Evolutionary conservation across 2,797 vertebrate genomes (phyloP).

Genomic region (Picus viridis): DNA sequence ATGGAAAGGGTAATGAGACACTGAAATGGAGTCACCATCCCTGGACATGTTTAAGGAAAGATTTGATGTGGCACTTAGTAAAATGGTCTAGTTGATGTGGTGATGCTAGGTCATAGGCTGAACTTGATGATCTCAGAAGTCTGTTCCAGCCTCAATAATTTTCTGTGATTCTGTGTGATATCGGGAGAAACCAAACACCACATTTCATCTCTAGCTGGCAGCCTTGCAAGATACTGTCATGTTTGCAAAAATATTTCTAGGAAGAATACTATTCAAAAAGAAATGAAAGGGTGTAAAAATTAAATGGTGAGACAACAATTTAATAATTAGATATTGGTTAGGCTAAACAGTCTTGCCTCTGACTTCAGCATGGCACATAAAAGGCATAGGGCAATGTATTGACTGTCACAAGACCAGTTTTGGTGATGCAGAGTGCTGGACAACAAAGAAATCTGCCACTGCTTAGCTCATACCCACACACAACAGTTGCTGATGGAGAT

Average conservation of each 20-base stretch:
- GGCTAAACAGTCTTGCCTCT: neutral
- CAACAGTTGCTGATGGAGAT: neutral
- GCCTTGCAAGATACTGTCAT: neutral
- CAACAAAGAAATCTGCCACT: neutral
- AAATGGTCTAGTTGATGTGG: too few species aligned
- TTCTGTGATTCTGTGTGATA: too few species aligned
- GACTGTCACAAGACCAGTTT: neutral
- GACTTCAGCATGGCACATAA: neutral
- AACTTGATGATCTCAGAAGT: too few species aligned
- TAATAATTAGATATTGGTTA: neutral
- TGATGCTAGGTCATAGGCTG: too few species aligned
- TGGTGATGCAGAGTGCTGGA: neutral
- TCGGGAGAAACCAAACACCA: conserved; percentile 4
- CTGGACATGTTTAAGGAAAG: too few species aligned
- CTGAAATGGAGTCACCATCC: too few species aligned
- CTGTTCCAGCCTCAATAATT: too few species aligned
- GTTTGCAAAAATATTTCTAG: neutral
- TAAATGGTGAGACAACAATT: neutral
- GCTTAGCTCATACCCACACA: neutral
- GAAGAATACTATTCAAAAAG: neutral
- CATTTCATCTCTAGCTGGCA: neutral
- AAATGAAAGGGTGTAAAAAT: neutral
- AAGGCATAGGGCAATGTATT: neutral
- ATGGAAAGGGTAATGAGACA: too few species aligned
- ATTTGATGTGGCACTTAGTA: too few species aligned